Conservation (phyloP, 2,113 vertebrate genomes). For the Pycnonotus jocosus region DNA sequence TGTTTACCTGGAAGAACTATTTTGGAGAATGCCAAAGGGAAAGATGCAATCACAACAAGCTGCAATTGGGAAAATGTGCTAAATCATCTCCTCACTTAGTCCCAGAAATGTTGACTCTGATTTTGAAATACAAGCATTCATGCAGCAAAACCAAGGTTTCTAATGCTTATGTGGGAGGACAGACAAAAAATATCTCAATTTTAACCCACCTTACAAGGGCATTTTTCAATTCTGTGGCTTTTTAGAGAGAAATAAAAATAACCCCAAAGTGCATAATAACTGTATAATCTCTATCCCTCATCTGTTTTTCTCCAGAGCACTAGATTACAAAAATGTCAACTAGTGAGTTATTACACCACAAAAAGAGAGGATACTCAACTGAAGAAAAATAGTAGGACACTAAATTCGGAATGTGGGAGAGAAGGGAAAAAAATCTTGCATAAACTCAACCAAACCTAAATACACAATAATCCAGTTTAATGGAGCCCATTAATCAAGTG, state of each 20-base stretch:
- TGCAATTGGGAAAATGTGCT: not conserved
- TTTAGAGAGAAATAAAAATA: not conserved
- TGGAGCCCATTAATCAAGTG: not conserved
- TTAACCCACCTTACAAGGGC: not conserved
- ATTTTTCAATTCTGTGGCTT: not conserved
- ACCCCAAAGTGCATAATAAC: not conserved
- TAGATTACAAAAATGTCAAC: not conserved
- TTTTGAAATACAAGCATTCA: not conserved
- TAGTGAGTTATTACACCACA: not conserved
- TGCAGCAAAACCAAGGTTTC: not conserved
- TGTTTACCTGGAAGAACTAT: not conserved
- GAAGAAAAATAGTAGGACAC: not conserved
- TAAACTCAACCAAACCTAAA: not conserved
- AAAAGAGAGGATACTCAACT: not conserved
- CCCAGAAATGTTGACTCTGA: not conserved
- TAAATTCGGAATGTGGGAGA: not conserved
- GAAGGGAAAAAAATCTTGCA: not conserved
- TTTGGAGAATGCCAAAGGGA: not conserved
- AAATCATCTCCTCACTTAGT: constrained; percentile 7
- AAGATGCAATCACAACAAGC: not conserved
- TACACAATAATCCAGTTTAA: not conserved
- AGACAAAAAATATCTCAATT: not conserved
- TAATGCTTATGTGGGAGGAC: not conserved
- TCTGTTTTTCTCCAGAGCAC: not conserved
- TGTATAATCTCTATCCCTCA: not conserved